These are phyloP conservation scores for Heliconius sara DNA, from an alignment of 2,888 invertebrate species.

Conservation along the genomic window DNA sequence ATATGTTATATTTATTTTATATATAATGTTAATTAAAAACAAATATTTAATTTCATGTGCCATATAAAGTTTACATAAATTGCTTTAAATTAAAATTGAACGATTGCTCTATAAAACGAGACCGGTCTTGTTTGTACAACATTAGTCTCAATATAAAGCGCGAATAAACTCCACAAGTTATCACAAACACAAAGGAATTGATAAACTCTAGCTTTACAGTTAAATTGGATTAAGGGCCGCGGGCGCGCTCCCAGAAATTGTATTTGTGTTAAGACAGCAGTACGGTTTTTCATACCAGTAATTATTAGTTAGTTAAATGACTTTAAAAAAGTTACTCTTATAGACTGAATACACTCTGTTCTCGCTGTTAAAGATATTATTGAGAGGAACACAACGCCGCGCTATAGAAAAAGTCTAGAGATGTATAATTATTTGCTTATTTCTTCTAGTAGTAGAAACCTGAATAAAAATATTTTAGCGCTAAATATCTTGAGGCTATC, in stretches of 20 bases:
- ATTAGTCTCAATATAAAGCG: neutral
- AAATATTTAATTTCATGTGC: too few species aligned
- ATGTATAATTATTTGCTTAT: too few species aligned
- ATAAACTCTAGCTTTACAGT: constrained; percentile 26
- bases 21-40: too few species aligned
- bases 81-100: neutral
- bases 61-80: too few species aligned
- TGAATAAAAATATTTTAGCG: too few species aligned
- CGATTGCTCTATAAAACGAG: neutral
- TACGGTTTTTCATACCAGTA: neutral
- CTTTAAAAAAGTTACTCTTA: too few species aligned
- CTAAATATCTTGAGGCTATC: too few species aligned
- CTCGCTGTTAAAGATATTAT: too few species aligned
- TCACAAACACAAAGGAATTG: constrained; percentile 32
- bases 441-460: too few species aligned
- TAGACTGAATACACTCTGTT: too few species aligned
- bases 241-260: constrained; percentile 26
- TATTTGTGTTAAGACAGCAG: constrained; percentile 28
- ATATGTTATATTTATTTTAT: too few species aligned
- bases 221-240: constrained; percentile 35
- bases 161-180: constrained; percentile 3
- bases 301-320: neutral
- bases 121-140: neutral
- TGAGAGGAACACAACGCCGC: neutral
- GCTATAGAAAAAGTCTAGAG: too few species aligned